Percentiles rank a stretch among this genome's conserved stretches.
Evolutionary conservation across 1,140 invertebrate species (phyloP).

Genomic region (Drosophila willistoni): DNA sequence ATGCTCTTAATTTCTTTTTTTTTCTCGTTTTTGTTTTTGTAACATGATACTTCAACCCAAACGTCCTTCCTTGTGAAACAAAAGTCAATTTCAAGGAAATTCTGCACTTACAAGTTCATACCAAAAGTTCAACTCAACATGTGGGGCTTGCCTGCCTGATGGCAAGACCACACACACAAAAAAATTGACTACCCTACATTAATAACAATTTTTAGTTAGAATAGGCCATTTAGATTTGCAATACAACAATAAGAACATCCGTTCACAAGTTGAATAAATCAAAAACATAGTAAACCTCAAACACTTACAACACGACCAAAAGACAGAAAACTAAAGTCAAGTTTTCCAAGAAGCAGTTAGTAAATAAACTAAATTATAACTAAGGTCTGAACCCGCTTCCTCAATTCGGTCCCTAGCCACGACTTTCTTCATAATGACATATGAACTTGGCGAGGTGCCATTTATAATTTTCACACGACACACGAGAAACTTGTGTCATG

Average conservation of each 20-base stretch:
- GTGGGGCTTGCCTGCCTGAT: slow-evolving; percentile 48
- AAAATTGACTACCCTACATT: background rate
- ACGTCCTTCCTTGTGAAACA: slow-evolving; percentile 68
- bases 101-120: slow-evolving; percentile 47
- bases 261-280: slow-evolving; percentile 57
- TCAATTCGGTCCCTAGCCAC: slow-evolving; percentile 25
- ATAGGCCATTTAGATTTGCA: slow-evolving; percentile 64
- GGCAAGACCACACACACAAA: slow-evolving; percentile 46
- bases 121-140: slow-evolving; percentile 66
- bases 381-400: slow-evolving; percentile 21
- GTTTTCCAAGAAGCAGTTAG: slow-evolving; percentile 54
- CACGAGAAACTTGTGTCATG: slow-evolving; percentile 35
- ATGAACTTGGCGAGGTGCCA: slow-evolving; percentile 55
- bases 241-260: slow-evolving; percentile 66
- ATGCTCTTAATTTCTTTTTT: slow-evolving; percentile 1
- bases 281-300: slow-evolving; percentile 38
- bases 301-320: slow-evolving; percentile 35
- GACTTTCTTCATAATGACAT: slow-evolving; percentile 54
- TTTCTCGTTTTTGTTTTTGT: slow-evolving; percentile 18
- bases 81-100: slow-evolving; percentile 67
- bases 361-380: background rate
- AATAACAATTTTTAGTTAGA: slow-evolving; percentile 52
- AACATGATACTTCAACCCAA: slow-evolving; percentile 49
- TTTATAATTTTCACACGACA: slow-evolving; percentile 78
- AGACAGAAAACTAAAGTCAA: slow-evolving; percentile 18